phyloP scores from a whole-genome alignment of 2,888 invertebrate genomes.

The Lordiphosa andalusiaca region DNA sequence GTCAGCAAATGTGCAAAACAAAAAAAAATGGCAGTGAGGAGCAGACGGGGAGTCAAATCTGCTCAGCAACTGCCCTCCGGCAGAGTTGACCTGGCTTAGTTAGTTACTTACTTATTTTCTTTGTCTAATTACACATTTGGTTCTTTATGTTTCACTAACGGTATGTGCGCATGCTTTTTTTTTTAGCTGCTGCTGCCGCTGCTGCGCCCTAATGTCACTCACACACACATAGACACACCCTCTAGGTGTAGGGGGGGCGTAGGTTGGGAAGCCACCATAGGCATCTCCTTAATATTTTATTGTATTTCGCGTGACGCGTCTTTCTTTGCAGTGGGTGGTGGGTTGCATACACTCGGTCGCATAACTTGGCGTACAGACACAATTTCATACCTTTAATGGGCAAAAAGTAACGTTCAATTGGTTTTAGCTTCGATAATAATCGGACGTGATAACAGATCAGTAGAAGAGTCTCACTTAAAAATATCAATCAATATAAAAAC shows the following conservation, averaged over 20 bases:
- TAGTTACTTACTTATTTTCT: constrained; percentile 16
- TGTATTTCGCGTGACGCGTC: constrained; percentile 21
- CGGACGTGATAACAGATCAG: too few relatives aligned
- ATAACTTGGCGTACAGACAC: too few relatives aligned
- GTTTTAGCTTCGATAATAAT: too few relatives aligned
- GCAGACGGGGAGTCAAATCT: neutral
- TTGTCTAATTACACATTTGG: constrained; percentile 40
- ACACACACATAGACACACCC: constrained; percentile 16
- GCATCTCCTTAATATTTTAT: constrained; percentile 21
- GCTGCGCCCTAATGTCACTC: constrained; percentile 37
- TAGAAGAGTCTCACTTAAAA: too few relatives aligned
- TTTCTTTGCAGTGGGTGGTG: constrained; percentile 4
- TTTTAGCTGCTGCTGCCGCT: constrained; percentile 16
- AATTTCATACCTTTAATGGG: too few relatives aligned
- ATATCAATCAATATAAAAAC: too few relatives aligned
- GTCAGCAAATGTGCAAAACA: constrained; percentile 48
- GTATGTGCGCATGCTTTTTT: constrained; percentile 45
- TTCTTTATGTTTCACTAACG: constrained; percentile 37
- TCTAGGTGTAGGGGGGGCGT: constrained; percentile 5
- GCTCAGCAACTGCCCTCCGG: constrained; percentile 4
- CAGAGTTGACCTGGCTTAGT: constrained; percentile 13
- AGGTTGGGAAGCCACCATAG: neutral
- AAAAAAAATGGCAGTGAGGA: constrained; percentile 21
- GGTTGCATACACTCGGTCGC: neutral
- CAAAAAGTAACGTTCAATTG: too few relatives aligned